Evolutionary conservation across 2,888 invertebrate species (phyloP), one percentile per base, ranked within the genome.

Genomic region (Steinernema carpocapsae): DNA sequence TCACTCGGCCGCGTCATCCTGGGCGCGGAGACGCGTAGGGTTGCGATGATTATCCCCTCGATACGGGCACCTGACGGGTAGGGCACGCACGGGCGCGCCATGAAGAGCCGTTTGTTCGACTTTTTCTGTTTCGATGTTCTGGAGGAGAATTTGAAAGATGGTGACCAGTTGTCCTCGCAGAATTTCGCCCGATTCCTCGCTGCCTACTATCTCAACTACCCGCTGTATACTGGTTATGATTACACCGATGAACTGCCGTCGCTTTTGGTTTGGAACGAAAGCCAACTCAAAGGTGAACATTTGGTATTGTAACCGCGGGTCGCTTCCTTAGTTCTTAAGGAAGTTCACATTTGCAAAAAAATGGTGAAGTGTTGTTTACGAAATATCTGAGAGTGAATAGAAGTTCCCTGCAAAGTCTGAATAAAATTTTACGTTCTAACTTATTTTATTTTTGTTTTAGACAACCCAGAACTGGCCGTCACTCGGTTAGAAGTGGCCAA

Each of bases 111-210:
- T 12, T 26, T 64, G 26, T 64, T 64, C 17, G 64, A 64, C 12
- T 64, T 64, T 19, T 64, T 64, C 37, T 32, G 26, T 1, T 32
- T 64, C 32, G 64, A 64, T 26, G 37, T 64, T 64, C 29, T 64
- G 32, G 64, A 64, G 10, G 64, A 26, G 32, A 64, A 64, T 26
- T 32, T 64, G 32, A 64, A 26, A n/a, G 29, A 32, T 1, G 64
- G 64, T 17, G 64, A 64, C 19, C 64, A 64, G 32, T 37, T 64
- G 19, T 64, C 64, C 6, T 64, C 64, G 7, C 64, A 64, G 26
- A 64, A 64, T 64, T 64, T 64, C 64, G 64, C 64, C 37, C 64
- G 64, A 64, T 64, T 64, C 19, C 64, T 64, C 6, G 64, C 64
- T 14, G 64, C 64, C 19, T 64, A 64, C 64, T 64, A 64, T 32